Evolutionary conservation across 2,797 vertebrate species (phyloP), one percentile per base, ranked within the genome.

Genomic region (Pitangus sulphuratus): DNA sequence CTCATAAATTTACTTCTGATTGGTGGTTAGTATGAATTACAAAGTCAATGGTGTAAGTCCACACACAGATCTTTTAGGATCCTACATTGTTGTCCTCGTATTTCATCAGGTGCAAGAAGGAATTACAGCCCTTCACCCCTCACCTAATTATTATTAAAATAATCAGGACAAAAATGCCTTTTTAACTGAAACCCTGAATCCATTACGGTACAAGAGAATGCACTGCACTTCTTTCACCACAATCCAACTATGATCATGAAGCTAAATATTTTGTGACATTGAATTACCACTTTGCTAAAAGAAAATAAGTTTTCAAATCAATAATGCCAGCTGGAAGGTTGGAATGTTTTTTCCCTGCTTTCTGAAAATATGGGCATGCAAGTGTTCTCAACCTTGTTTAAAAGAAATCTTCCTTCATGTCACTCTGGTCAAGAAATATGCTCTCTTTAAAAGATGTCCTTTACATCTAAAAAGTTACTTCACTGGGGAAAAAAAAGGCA

Each of bases 401-500:
- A 58, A 83, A 65, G 12, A 57, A 50, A 54, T 66, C 57, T 77
- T 69, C 15, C 39, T 75, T 91, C 9, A 4, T 15, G 61, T 35
- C 77, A 90, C 24, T 87, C 24, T 1, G 1, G 26, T 64, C 48
- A 77, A 70, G 31, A 84, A 71, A 83, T 4, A 69, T 0, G 0
- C 30, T 66, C 20, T 76, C 44, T 81, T 92, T 58, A 65, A 88
- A 69, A 65, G 12, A 72, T 1, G 1, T 40, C 39, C 72, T 89
- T 72, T 69, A 2, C 28, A 76, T 45, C 18, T 45, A 58, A 58
- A 47, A 56, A 42, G 66, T 71, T 56, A 53, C 68, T 75, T 91
- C 22, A 53, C 1, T n/a, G 1, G 0, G 1, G 0, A 0, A 0
- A 3, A n/a, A 25, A 45, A 51, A n/a, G 45, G 5, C 22, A 7